Conservation (phyloP, 1,140 invertebrate species). For the Tetramorium simillimum region DNA sequence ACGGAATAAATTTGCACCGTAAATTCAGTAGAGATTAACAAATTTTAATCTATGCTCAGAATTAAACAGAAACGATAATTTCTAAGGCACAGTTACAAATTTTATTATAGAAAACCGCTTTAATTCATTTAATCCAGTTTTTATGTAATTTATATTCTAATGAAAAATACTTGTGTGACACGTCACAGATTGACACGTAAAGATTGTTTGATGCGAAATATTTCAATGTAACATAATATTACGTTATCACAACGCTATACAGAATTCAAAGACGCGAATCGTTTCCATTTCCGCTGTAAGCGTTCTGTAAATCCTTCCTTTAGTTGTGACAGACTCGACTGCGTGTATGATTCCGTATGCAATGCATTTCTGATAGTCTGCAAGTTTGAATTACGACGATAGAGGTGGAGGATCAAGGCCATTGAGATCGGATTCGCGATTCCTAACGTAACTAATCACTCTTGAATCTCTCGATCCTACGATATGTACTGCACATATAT, state of each 20-base stretch:
- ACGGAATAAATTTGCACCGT: neutral
- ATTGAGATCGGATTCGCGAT: conserved; percentile 41
- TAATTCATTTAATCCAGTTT: neutral
- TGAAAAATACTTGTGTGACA: neutral
- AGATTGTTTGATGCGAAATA: conserved; percentile 2
- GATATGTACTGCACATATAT: neutral
- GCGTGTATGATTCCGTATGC: conserved; percentile 64
- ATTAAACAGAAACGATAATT: neutral
- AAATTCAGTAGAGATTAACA: conserved; percentile 7
- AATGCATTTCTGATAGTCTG: conserved; percentile 77
- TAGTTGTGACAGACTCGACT: conserved; percentile 56
- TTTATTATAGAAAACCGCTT: neutral
- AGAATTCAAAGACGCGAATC: conserved; percentile 25
- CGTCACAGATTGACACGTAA: neutral
- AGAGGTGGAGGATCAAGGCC: conserved; percentile 42
- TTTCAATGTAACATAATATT: neutral
- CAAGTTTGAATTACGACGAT: conserved; percentile 75
- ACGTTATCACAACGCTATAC: conserved; percentile 5
- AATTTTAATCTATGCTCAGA: conserved; percentile 6
- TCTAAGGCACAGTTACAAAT: neutral
- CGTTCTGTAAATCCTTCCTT: conserved; percentile 62
- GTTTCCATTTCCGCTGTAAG: neutral
- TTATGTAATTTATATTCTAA: neutral
- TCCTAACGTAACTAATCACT: conserved; percentile 45
- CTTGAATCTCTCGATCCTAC: conserved; percentile 14